Evolutionary conservation across 2,888 invertebrate species (phyloP), one percentile per base, ranked within the genome.

Genomic region (Megamerina dolium): DNA sequence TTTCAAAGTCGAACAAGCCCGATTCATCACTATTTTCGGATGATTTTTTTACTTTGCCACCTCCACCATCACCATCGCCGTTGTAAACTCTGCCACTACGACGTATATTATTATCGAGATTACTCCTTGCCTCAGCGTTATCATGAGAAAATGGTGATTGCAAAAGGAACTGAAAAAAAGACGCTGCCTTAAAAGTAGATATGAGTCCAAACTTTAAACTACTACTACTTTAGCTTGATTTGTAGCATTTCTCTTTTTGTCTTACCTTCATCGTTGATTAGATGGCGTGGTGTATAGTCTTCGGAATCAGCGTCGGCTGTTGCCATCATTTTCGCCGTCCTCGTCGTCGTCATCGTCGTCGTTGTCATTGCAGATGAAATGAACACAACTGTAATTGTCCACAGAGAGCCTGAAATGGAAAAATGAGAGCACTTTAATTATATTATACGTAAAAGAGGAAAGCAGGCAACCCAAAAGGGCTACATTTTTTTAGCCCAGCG

Each of bases 161-260:
- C 53, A 63, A 53, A 23, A 61, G 58, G 36, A 66, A 61, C 70
- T 70, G 70, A 60, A 69, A 70, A 58, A 66, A 66, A 68, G 68
- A 70, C 61, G 67, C 69, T 70, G 66, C 66, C 68, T 70, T 70
- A 64, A 68, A 64, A 64, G 66, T 63, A 59, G 60, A 56, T 61
- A 56, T 57, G 53, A 60, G 58, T 60, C 56, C 57, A 53, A 46
- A 50, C 52, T 52, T 59, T 60, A 55, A 60, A n/a, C n/a, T n/a
- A 10, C 6, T 10, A 23, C 23, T 23, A 23, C 10, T 8, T 10
- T 23, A 23, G 23, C 10, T 23, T 23, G 23, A 6, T 23, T 23
- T 8, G 23, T 10, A 23, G 10, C 10, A 8, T 8, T 10, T 23
- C 6, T 17, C 41, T 23, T 48, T 34, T 49, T 45, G 46, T 59